Base-by-base conservation (phyloP, 2,888 invertebrate genomes). In the Cheilosia pagana region DNA sequence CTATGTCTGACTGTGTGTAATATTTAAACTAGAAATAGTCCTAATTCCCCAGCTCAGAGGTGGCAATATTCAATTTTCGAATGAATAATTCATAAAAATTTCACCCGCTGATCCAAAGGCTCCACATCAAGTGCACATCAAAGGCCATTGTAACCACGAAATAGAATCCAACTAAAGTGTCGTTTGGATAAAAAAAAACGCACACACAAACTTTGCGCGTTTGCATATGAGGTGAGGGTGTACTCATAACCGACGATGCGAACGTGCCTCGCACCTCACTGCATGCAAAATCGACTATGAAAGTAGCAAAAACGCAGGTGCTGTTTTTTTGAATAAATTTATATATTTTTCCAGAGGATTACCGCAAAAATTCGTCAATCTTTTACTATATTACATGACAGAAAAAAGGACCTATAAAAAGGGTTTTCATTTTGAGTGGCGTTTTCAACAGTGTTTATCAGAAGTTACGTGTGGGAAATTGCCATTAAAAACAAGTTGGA, bases 241-340 rank as follows among this genome's bases (percentile, higher is more conserved):
- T 25, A 67, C 28, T 41, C 55, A 45, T 35, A 21, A 45, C 45
- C 45, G 55, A 68, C 43, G 68, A 55, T 45, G n/a, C 53, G 45
- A 45, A 68, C 55, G 48, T 68, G 23, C n/a, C 25, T 57, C 45
- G n/a, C 50, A 59, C 50, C 60, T 71, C 28, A n/a, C 23, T 48
- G 48, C 70, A 70, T 59, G 59, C 25, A 50, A 39, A 59, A 59
- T 59, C 19, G 57, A 45, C 19, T 65, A 52, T 23, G 35, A 70
- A 14, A 43, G 28, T 8, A 28, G 25, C 28, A 10, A 57, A 21
- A 23, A 50, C 3, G 50, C 74, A 62, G 79, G 79, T 81, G 79
- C 50, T 55, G 67, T 45, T 19, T 12, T 16, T 72, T 67, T 67
- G 62, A 68, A 81, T 55, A 81, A 62, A 74, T 77, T 67, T 55